Conservation (phyloP, 2,113 vertebrate genomes). For the Salvelinus sp. region DNA sequence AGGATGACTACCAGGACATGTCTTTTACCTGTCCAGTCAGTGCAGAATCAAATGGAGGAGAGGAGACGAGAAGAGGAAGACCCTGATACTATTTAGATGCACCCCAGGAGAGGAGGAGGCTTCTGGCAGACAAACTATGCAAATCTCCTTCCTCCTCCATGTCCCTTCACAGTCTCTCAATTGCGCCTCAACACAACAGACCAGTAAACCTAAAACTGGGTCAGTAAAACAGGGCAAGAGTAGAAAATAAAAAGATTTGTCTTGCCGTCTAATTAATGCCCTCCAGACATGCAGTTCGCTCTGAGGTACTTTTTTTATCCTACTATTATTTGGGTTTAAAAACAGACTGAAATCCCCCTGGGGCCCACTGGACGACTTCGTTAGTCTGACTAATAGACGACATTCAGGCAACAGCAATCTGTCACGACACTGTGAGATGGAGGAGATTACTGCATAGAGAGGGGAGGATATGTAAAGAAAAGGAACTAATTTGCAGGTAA, state of each 20-base stretch:
- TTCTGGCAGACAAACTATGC: not conserved
- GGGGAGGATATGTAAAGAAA: constrained; percentile 19
- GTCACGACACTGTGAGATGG: constrained; percentile 14
- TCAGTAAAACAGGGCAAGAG: constrained; percentile 51
- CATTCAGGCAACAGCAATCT: not conserved
- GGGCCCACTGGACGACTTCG: not conserved
- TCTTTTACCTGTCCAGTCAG: too few relatives aligned
- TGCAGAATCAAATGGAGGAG: too few relatives aligned
- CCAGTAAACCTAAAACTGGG: constrained; percentile 44
- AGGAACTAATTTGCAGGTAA: constrained; percentile 31
- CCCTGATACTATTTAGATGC: not conserved
- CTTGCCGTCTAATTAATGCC: constrained; percentile 38
- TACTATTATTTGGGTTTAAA: constrained; percentile 13
- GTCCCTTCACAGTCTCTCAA: not conserved
- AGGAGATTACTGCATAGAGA: constrained; percentile 9
- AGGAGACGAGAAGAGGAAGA: not conserved
- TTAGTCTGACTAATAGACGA: constrained; percentile 19
- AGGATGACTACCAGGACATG: not conserved
- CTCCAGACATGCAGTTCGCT: constrained; percentile 26
- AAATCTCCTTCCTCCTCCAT: not conserved
- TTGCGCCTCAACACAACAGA: not conserved
- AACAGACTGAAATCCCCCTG: constrained; percentile 2
- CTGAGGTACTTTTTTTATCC: not conserved
- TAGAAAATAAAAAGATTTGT: constrained; percentile 9
- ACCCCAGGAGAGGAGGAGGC: not conserved